These are phyloP conservation scores for Melanerpes formicivorus DNA, from an alignment of 2,113 vertebrate genomes.

Conservation along the genomic window DNA sequence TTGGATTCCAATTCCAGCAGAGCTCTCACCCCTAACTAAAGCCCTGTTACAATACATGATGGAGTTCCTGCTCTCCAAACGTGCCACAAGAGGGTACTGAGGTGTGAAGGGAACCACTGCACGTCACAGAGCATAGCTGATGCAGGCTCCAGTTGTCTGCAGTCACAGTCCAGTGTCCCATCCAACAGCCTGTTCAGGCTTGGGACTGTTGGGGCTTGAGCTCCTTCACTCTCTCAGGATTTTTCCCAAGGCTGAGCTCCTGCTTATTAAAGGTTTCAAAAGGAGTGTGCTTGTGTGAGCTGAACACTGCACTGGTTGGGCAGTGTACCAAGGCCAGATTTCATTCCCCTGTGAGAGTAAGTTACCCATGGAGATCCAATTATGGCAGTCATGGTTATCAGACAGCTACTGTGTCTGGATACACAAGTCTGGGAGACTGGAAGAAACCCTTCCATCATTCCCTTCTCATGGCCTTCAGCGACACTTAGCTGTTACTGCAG, in stretches of 20 bases:
- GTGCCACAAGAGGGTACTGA: not conserved
- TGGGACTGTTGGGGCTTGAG: not conserved
- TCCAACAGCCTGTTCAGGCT: not conserved
- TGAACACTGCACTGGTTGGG: not conserved
- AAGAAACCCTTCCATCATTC: not conserved
- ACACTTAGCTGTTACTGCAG: not conserved
- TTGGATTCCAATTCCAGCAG: not conserved
- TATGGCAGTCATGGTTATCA: conserved; percentile 7
- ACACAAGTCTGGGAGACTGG: not conserved
- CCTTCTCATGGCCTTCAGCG: conserved; percentile 7
- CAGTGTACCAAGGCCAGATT: not conserved
- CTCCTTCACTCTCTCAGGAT: not conserved
- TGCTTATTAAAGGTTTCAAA: not conserved
- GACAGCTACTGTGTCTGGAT: not conserved
- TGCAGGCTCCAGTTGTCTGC: not conserved
- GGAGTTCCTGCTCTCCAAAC: not conserved
- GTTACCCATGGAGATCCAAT: not conserved
- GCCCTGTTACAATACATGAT: not conserved
- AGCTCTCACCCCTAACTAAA: not conserved
- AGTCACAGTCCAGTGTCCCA: not conserved
- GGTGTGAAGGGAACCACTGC: not conserved
- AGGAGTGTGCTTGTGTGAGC: not conserved
- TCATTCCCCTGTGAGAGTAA: not conserved
- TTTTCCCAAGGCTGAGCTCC: not conserved
- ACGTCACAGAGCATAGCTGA: not conserved